Evolutionary conservation across 2,113 vertebrate genomes (phyloP).

Genomic region (Gasterosteus aculeatus): DNA sequence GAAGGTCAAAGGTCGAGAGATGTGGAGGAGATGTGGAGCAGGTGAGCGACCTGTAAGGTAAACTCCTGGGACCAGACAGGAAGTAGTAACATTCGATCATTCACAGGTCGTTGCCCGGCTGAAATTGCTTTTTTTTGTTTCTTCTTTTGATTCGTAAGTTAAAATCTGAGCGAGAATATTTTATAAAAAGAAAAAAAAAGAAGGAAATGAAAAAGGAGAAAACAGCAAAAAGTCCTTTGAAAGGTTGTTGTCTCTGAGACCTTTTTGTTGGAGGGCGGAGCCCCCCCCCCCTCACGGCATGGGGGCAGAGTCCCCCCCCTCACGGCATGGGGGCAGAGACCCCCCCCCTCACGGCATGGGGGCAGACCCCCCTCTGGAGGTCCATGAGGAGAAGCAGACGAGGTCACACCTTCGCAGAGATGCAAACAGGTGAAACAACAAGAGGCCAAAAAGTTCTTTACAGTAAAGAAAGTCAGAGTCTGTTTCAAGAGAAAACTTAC

Average conservation of each 20-base stretch:
- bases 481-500: constrained; percentile 72
- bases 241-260: constrained; percentile 81
- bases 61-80: constrained; percentile 84
- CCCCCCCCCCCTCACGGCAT: constrained; percentile 53
- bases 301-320: no score
- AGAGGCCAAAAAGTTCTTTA: constrained; percentile 86
- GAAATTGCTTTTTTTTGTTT: constrained; percentile 90
- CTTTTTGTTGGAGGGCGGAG: constrained; percentile 82
- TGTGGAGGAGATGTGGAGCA: constrained; percentile 46
- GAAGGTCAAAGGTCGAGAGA: constrained; percentile 23
- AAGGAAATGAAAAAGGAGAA: constrained; percentile 84
- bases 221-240: constrained; percentile 80
- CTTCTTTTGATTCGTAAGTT: constrained; percentile 89
- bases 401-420: no score
- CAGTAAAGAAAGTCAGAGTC: constrained; percentile 88
- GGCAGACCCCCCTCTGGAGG: no score
- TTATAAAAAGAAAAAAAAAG: constrained; percentile 61
- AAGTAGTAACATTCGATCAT: constrained; percentile 81
- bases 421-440: no score
- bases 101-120: constrained; percentile 89
- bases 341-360: no score
- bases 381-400: no score
- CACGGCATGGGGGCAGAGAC: no score
- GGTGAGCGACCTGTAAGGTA: constrained; percentile 88
- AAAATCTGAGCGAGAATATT: constrained; percentile 90